These are phyloP conservation scores for Bothrops jararaca DNA, from an alignment of 2,113 vertebrate genomes.

Conservation along the genomic window DNA sequence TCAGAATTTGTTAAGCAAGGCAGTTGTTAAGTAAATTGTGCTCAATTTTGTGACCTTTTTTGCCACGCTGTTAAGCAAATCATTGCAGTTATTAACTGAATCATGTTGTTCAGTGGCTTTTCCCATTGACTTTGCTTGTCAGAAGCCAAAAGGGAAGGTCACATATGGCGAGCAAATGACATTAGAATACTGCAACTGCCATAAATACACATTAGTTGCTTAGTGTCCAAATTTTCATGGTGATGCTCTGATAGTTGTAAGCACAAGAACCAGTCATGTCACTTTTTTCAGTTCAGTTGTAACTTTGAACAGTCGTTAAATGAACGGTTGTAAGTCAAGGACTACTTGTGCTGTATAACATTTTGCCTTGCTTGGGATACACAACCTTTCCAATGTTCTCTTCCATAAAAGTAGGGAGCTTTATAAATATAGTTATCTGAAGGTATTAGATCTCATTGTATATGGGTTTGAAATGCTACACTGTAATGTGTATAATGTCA, in stretches of 20 bases:
- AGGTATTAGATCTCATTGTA: neutral
- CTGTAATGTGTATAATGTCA: neutral
- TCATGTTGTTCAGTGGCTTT: neutral
- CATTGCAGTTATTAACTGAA: neutral
- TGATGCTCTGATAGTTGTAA: neutral
- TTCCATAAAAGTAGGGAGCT: neutral
- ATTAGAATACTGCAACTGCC: neutral
- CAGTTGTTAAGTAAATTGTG: neutral
- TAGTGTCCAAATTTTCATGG: neutral
- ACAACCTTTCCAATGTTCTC: neutral
- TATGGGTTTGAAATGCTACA: neutral
- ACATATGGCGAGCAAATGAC: neutral
- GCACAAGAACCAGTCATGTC: neutral
- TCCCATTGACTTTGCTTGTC: neutral
- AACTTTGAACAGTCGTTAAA: neutral
- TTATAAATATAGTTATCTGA: neutral
- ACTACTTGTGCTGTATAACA: neutral
- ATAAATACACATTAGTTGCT: neutral
- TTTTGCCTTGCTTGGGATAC: neutral
- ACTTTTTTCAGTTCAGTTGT: neutral
- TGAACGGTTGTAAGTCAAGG: neutral
- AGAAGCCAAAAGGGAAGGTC: neutral
- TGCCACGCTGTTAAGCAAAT: neutral
- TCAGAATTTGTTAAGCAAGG: neutral
- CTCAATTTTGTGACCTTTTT: neutral